Percentiles rank a stretch among this genome's conserved stretches.
Conservation (phyloP, 2,888 invertebrate genomes). For the Antitype chi region DNA sequence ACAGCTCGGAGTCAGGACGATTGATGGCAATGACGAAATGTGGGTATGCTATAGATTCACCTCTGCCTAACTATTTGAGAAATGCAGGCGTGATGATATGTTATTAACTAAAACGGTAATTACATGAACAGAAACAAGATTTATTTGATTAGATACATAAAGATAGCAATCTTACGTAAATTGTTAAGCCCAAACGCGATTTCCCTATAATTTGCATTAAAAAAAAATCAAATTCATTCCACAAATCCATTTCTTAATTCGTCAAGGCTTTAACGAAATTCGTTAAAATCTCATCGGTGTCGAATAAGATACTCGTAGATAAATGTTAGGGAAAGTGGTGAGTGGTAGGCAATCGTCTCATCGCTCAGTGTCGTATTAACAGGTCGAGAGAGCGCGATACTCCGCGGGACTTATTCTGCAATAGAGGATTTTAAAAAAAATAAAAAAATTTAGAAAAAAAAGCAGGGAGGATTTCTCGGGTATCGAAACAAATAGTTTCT, state of each 20-base stretch:
- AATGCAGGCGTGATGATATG: background rate
- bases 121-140: background rate
- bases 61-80: too few species aligned
- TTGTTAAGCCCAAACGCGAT: constrained; percentile 3
- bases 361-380: constrained; percentile 75
- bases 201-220: background rate
- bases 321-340: constrained; percentile 66
- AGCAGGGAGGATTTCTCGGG: background rate
- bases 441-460: background rate
- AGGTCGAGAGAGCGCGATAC: constrained; percentile 59
- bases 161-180: constrained; percentile 7
- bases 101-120: background rate
- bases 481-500: background rate
- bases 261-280: constrained; percentile 48
- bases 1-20: background rate
- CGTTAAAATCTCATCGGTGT: constrained; percentile 57
- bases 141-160: background rate
- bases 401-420: constrained; percentile 41
- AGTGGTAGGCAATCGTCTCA: constrained; percentile 69
- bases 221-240: constrained; percentile 42
- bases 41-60: background rate
- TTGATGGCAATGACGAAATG: background rate
- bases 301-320: constrained; percentile 60
- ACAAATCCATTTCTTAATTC: constrained; percentile 46
- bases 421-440: too few species aligned